These are phyloP conservation scores for Tiliacea aurago DNA, from an alignment of 2,888 invertebrate genomes.

Conservation along the genomic window DNA sequence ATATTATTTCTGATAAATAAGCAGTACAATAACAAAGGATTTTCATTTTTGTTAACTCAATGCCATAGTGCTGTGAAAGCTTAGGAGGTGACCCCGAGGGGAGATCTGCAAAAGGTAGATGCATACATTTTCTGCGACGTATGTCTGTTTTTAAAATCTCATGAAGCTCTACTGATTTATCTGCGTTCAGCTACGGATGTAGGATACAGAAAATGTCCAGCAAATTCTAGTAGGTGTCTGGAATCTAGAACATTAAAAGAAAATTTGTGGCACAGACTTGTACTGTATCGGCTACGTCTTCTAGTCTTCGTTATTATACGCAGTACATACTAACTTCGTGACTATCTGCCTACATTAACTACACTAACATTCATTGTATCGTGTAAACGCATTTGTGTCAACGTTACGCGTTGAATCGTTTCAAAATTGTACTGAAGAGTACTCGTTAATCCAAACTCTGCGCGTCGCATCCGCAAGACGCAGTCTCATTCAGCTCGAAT, in stretches of 20 bases:
- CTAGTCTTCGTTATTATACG: not conserved
- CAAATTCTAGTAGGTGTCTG: not conserved
- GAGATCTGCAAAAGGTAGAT: not conserved
- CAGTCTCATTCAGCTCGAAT: constrained; percentile 70
- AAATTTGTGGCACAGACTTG: not conserved
- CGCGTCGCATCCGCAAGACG: constrained; percentile 68
- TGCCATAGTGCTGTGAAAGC: not conserved
- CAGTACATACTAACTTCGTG: constrained; percentile 3
- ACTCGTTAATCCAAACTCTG: constrained; percentile 62
- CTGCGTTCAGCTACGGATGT: not conserved
- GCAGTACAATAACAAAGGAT: constrained; percentile 3
- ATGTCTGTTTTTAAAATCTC: not conserved
- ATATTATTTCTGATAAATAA: constrained; percentile 6
- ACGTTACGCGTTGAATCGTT: constrained; percentile 49
- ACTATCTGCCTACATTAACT: not conserved
- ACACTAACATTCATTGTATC: constrained; percentile 1
- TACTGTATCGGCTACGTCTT: not conserved
- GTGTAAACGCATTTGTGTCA: constrained; percentile 24
- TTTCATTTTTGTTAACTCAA: constrained; percentile 9
- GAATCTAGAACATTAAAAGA: not conserved
- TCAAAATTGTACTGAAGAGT: constrained; percentile 55
- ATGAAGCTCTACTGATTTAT: not conserved
- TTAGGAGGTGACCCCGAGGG: not conserved
- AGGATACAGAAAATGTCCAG: not conserved
- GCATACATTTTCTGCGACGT: not conserved